These are phyloP conservation scores for Acleris cristana DNA, from an alignment of 2,888 invertebrate genomes.

Conservation along the genomic window DNA sequence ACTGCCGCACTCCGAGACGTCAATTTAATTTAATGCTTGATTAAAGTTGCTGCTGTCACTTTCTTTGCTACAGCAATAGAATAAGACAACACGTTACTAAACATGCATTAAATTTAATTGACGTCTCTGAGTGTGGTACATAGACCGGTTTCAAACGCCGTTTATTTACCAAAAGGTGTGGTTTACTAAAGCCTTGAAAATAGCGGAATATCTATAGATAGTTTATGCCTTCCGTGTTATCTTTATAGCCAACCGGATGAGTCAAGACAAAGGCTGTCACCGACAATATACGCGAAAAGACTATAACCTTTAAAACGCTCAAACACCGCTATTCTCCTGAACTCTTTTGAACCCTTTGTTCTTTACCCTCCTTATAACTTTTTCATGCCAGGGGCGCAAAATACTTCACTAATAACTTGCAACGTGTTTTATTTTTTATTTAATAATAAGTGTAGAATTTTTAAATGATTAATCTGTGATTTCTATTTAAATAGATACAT, in stretches of 20 bases:
- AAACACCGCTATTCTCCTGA: conserved; percentile 8
- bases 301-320: conserved; percentile 7
- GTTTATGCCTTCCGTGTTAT: background rate
- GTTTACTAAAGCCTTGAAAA: too few species aligned
- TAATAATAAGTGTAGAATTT: background rate
- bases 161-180: too few species aligned
- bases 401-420: background rate
- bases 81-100: too few species aligned
- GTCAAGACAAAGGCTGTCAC: conserved; percentile 27
- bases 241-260: background rate
- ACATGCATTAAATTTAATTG: too few species aligned
- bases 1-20: too few species aligned
- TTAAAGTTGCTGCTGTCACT: too few species aligned
- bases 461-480: background rate
- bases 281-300: conserved; percentile 11
- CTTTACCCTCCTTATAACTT: conserved; percentile 2
- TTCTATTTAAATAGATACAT: too few species aligned
- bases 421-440: background rate
- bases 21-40: too few species aligned
- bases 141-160: too few species aligned
- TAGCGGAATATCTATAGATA: too few species aligned
- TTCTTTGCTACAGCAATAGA: too few species aligned
- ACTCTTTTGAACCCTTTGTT: conserved; percentile 5
- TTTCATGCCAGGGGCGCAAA: background rate
- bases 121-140: too few species aligned